phyloP scores from a whole-genome alignment of 2,113 vertebrate species.

The Aythya baeri region DNA sequence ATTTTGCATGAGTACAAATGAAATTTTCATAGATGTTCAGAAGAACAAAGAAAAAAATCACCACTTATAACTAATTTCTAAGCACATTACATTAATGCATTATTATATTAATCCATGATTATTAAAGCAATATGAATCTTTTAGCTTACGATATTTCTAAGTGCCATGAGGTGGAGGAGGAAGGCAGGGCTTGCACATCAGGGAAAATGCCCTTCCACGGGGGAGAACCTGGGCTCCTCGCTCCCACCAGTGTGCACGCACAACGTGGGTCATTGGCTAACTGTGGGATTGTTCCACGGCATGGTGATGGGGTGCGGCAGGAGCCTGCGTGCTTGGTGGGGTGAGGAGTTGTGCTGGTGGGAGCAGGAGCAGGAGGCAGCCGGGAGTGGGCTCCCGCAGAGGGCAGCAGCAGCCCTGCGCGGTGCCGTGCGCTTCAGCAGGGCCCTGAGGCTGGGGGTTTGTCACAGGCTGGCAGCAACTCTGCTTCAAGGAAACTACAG shows the following conservation, averaged over 20 bases:
- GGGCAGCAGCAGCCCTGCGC: slow-evolving; percentile 8
- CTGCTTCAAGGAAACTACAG: neutral
- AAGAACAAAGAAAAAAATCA: neutral
- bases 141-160: neutral
- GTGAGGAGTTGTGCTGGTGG: neutral
- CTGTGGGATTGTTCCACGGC: fast-evolving
- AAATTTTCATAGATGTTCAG: neutral
- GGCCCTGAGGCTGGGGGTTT: neutral
- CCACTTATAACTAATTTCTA: neutral
- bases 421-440: neutral
- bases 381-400: neutral
- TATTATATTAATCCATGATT: neutral
- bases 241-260: neutral
- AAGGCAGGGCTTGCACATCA: neutral
- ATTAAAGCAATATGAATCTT: neutral
- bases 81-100: neutral
- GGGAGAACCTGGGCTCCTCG: neutral
- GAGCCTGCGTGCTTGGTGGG: neutral
- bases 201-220: neutral
- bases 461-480: neutral
- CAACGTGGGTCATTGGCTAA: neutral
- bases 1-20: neutral
- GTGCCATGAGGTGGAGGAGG: neutral
- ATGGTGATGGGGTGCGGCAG: fast-evolving
- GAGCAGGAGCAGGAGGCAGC: neutral